Percentiles rank a stretch among this genome's conserved stretches.
These are phyloP conservation scores for Harpalus rufipes DNA, from an alignment of 2,888 invertebrate species.

Conservation along the genomic window DNA sequence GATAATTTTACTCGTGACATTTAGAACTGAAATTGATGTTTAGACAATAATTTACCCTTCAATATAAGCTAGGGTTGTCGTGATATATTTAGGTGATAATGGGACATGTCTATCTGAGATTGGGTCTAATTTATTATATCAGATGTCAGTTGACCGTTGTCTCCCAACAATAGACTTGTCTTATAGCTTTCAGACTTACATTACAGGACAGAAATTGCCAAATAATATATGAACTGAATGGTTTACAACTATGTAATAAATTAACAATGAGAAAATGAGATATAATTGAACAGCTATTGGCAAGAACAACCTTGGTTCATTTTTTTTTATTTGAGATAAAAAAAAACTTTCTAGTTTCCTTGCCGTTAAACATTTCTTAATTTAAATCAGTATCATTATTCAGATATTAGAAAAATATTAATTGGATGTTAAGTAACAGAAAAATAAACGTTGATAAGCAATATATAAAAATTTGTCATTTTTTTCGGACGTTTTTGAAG, in stretches of 20 bases:
- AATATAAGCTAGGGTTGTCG: background rate
- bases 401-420: too few relatives aligned
- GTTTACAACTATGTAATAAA: background rate
- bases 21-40: slow-evolving; percentile 3
- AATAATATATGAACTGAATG: background rate
- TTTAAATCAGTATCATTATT: too few relatives aligned
- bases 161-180: slow-evolving; percentile 2
- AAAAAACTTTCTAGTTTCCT: too few relatives aligned
- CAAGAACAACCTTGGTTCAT: too few relatives aligned
- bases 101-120: slow-evolving; percentile 11
- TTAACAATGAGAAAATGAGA: too few relatives aligned
- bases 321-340: too few relatives aligned
- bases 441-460: too few relatives aligned
- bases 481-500: too few relatives aligned
- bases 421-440: too few relatives aligned
- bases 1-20: background rate
- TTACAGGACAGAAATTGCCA: background rate
- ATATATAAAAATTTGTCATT: too few relatives aligned
- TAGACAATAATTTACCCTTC: slow-evolving; percentile 28
- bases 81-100: slow-evolving; percentile 46
- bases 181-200: background rate
- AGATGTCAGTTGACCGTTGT: slow-evolving; percentile 33
- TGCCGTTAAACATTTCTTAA: too few relatives aligned
- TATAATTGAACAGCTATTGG: too few relatives aligned
- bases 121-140: slow-evolving; percentile 37